Percentiles rank a stretch among this genome's conserved stretches.
These are phyloP conservation scores for Prunella strophiata DNA, from an alignment of 2,797 vertebrate species.

Conservation along the genomic window DNA sequence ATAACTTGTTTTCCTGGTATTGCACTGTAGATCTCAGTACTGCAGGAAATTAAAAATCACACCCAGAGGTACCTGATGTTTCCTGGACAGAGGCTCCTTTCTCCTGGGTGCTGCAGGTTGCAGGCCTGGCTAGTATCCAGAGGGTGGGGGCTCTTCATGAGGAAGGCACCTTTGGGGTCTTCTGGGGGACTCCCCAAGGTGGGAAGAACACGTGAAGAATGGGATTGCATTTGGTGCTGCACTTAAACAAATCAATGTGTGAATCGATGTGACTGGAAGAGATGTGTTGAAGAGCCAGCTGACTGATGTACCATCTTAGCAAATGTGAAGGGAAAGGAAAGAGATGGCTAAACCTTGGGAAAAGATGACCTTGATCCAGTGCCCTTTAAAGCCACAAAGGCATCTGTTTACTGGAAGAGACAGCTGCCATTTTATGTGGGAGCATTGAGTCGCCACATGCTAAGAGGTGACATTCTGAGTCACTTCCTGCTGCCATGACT, in stretches of 20 bases:
- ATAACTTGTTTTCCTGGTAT: background rate
- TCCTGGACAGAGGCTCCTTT: background rate
- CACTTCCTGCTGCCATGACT: background rate
- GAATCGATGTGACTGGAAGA: background rate
- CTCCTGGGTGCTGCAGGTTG: background rate
- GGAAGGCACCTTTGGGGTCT: background rate
- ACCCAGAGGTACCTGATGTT: background rate
- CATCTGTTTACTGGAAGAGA: conserved; percentile 11
- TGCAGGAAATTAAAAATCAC: background rate
- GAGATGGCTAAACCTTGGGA: background rate
- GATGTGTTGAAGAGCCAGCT: background rate
- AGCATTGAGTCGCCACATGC: background rate
- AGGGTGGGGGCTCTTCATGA: background rate
- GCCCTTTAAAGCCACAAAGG: background rate
- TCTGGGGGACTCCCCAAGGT: background rate
- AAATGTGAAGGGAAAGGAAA: background rate
- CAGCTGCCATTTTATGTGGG: conserved; percentile 36
- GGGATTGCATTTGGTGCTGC: background rate
- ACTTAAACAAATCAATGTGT: background rate
- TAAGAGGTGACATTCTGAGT: background rate
- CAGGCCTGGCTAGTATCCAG: background rate
- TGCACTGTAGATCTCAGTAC: background rate
- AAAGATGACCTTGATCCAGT: conserved; percentile 4
- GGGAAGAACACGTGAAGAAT: background rate
- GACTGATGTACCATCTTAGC: background rate